A percentile compares a stretch with the other conserved stretches of the same genome.
Conservation (phyloP, 2,113 vertebrate species). For the Ranitomeya variabilis region DNA sequence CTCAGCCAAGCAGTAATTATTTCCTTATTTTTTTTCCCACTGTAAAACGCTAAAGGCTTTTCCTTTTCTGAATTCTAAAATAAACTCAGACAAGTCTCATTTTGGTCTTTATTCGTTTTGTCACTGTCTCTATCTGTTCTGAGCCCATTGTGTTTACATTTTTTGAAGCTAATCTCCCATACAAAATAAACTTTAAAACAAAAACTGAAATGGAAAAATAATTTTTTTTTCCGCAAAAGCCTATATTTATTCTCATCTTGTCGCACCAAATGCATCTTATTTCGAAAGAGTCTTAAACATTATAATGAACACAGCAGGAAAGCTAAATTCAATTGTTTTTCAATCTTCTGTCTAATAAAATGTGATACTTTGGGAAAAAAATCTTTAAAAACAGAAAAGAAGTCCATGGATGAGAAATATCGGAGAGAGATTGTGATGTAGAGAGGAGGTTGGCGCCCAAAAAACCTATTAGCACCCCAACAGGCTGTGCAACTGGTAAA, state of each 20-base stretch:
- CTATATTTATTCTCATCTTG: conserved; percentile 7
- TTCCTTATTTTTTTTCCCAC: no score
- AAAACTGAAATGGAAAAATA: not conserved
- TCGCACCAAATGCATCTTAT: conserved; percentile 10
- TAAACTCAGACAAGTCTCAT: no score
- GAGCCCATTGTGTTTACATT: no score
- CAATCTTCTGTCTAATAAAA: conserved; percentile 50
- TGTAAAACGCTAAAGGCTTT: no score
- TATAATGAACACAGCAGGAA: conserved; percentile 53
- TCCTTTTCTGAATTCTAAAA: no score
- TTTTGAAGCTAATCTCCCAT: no score
- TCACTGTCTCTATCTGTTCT: no score
- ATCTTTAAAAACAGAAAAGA: not conserved
- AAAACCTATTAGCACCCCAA: conserved; percentile 8
- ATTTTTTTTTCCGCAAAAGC: not conserved
- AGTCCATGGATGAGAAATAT: conserved; percentile 15
- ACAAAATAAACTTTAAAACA: not conserved
- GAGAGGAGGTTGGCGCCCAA: not conserved
- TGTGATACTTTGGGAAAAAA: conserved; percentile 33
- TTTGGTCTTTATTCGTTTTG: no score
- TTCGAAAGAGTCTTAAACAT: conserved; percentile 28
- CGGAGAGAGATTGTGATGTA: not conserved
- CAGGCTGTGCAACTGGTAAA: not conserved
- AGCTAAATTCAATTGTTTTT: conserved; percentile 55
- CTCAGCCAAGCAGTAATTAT: no score